Evolutionary conservation across 1,140 invertebrate species (phyloP), one percentile per base, ranked within the genome.

Genomic region (Holotrichia oblita): DNA sequence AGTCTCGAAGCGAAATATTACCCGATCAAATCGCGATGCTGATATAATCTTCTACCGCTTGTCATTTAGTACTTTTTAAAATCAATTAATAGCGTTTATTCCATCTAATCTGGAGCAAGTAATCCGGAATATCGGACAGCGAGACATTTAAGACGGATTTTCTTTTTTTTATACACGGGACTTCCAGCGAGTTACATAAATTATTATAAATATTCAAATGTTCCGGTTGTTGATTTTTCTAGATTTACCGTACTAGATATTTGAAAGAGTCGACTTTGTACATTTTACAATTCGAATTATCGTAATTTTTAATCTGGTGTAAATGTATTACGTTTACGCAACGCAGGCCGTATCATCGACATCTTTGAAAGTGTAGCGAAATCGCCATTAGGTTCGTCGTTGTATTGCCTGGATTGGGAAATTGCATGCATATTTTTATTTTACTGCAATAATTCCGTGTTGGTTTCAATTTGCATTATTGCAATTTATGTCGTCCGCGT

Each of bases 201-300:
- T 55, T 17, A 55, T 55, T 55, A 55, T 55, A 55, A 34, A 55
- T 55, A 55, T 55, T 17, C 48, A 55, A 55, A 55, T 55, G 48
- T 55, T 55, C 48, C 48, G 48, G 48, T 55, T n/a, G 48, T 14
- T 55, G 48, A 55, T 55, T 55, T 55, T 55, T 55, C 12, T 6
- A 17, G 48, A 55, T 55, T 55, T 55, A 17, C 17, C 48, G 48
- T n/a, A 6, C 4, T 7, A 7, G 48, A 55, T 55, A 55, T 55
- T 55, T 17, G 48, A 17, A 14, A 55, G 48, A 55, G 14, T 55
- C 48, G 48, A 34, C 27, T 34, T 34, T 34, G 27, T 34, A 34
- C 4, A 34, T 34, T 55, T 55, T 48, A 48, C n/a, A 48, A 48
- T 34, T 55, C 48, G 48, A 55, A 55, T 55, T 55, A 55, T 55